Evolutionary conservation across 2,797 vertebrate genomes (phyloP).

Genomic region (Morelia viridis): DNA sequence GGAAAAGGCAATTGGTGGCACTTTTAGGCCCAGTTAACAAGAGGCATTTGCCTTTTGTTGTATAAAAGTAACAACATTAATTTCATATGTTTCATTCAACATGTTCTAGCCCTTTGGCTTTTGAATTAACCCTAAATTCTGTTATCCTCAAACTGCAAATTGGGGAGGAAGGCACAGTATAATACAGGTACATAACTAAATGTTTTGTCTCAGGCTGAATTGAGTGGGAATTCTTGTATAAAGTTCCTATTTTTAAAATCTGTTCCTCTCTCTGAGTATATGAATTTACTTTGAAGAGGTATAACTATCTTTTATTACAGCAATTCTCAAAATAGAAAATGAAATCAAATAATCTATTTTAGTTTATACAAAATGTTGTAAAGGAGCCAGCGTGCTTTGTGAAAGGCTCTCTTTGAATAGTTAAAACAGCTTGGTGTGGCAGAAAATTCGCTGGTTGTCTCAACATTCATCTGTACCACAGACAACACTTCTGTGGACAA

Average conservation of each 20-base stretch:
- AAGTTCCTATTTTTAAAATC: not conserved
- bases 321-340: slow-evolving; percentile 1
- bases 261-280: not conserved
- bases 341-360: not conserved
- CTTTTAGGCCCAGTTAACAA: not conserved
- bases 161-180: not conserved
- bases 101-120: not conserved
- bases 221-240: not conserved
- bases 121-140: not conserved
- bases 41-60: not conserved
- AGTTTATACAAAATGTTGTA: not conserved
- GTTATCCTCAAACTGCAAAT: not conserved
- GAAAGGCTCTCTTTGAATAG: not conserved
- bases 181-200: not conserved
- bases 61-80: not conserved
- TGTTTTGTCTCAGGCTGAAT: not conserved
- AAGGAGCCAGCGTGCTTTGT: not conserved
- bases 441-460: not conserved
- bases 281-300: not conserved
- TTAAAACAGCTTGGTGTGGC: not conserved
- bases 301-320: not conserved
- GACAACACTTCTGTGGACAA: not conserved
- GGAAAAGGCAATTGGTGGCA: not conserved
- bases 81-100: not conserved
- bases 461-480: not conserved